Conservation (phyloP, 92 coral and sea anemone genomes). For the Epizoanthus rinbou region DNA sequence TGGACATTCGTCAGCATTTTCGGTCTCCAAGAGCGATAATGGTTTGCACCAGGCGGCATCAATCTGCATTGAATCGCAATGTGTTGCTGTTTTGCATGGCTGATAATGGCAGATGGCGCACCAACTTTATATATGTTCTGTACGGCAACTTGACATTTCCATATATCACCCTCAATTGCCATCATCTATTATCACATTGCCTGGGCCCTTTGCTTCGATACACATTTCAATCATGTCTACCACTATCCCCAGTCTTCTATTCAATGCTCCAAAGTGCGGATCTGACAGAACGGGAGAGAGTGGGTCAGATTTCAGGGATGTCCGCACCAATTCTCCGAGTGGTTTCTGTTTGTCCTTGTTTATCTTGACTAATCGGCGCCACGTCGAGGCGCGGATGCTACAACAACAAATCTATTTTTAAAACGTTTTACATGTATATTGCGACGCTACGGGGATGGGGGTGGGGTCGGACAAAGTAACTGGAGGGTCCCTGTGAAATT, state of each 20-base stretch:
- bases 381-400: constrained; percentile 83
- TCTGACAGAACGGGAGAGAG: constrained; percentile 80
- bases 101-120: not conserved
- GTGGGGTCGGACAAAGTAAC: not conserved
- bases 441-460: not conserved
- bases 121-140: not conserved
- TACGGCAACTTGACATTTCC: not conserved
- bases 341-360: constrained; percentile 48
- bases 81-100: too few relatives aligned
- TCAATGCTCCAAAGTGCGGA: constrained; percentile 81
- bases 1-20: too few relatives aligned
- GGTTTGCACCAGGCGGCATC: too few relatives aligned
- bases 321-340: constrained; percentile 66
- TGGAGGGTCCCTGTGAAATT: too few relatives aligned
- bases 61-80: too few relatives aligned
- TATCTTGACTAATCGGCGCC: constrained; percentile 69
- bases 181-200: constrained; percentile 55
- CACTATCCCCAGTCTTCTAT: constrained; percentile 78
- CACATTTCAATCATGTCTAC: constrained; percentile 69
- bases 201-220: constrained; percentile 56
- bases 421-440: too few relatives aligned
- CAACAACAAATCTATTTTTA: not conserved
- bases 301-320: constrained; percentile 74
- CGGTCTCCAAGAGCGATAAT: too few relatives aligned
- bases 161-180: not conserved